Base-by-base conservation (phyloP, 2,888 invertebrate species). In the Onchidella celtica region DNA sequence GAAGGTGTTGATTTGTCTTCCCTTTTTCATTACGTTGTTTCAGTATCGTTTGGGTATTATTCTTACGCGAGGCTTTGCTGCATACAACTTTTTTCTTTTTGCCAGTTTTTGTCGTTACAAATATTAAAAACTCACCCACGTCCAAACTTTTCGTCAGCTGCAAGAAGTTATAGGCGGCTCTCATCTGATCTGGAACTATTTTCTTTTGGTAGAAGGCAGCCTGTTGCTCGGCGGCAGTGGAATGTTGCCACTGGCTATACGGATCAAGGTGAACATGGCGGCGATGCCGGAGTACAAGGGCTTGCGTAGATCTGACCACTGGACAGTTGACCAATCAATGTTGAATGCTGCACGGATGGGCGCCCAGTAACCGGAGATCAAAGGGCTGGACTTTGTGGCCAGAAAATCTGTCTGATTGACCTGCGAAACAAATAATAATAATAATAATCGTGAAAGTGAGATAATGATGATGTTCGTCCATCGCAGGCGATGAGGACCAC, bases 201-300 rank as follows among this genome's bases (percentile, higher is more conserved):
- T 38, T 72, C 32, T 83, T 83, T 21, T 81, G 79, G 87, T 87
- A 89, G 81, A 88, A 89, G 0, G 63, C 82, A 0, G 87, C 86
- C 70, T 89, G 89, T 1, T 84, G 81, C 69, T 89, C 89, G 0
- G 79, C 66, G 3, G 85, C 85, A 76, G 81, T 9, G 87, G 87
- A 1, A 88, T 47, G 14, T 76, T 55, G 14, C 47, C 24, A 6
- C 77, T 79, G 57, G 84, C 82, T 29, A 83, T 75, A 17, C 84
- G 78, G 21, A 74, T 83, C 27, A 85, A 75, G 57, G 81, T 87
- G 3, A 90, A 83, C 9, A 88, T 87, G 0, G 88, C 89, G 17
- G 89, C 89, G 21, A 89, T 57, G 3, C 79, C 90, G 0, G 90
- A 90, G 83, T 88, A 89, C 32, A 90, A 57, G 0, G 90, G 90